Conservation (phyloP, 2,888 invertebrate species). For the Rhodophaea formosa region DNA sequence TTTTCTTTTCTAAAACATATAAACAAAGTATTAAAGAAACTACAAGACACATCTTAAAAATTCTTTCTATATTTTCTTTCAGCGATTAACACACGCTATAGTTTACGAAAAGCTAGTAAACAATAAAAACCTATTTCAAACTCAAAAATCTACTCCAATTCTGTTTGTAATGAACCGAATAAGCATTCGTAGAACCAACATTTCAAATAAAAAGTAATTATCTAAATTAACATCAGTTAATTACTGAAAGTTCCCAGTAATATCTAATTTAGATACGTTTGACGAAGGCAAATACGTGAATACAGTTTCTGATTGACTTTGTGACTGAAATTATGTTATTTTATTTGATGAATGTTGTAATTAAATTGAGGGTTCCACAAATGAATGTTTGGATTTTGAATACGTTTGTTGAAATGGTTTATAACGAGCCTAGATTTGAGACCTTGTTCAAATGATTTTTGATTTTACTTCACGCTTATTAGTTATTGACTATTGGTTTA, state of each 20-base stretch:
- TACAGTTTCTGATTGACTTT: conserved; percentile 3
- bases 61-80: too few relatives aligned
- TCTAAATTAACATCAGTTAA: conserved; percentile 4
- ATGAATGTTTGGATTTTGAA: background rate
- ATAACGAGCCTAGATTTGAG: too few relatives aligned
- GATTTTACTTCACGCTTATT: too few relatives aligned
- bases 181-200: background rate
- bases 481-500: too few relatives aligned
- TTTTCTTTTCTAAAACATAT: too few relatives aligned
- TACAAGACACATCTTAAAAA: too few relatives aligned
- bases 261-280: background rate
- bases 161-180: background rate
- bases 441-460: too few relatives aligned
- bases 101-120: too few relatives aligned
- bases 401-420: too few relatives aligned
- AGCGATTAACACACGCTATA: too few relatives aligned
- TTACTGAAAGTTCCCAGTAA: background rate
- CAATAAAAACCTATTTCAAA: too few relatives aligned
- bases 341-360: background rate
- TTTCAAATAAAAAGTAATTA: background rate
- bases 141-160: background rate
- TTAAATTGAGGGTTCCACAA: conserved; percentile 1
- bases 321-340: background rate
- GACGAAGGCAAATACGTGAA: background rate
- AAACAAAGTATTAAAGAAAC: too few relatives aligned